Conservation (phyloP, 2,113 vertebrate genomes). For the Ciconia boyciana region DNA sequence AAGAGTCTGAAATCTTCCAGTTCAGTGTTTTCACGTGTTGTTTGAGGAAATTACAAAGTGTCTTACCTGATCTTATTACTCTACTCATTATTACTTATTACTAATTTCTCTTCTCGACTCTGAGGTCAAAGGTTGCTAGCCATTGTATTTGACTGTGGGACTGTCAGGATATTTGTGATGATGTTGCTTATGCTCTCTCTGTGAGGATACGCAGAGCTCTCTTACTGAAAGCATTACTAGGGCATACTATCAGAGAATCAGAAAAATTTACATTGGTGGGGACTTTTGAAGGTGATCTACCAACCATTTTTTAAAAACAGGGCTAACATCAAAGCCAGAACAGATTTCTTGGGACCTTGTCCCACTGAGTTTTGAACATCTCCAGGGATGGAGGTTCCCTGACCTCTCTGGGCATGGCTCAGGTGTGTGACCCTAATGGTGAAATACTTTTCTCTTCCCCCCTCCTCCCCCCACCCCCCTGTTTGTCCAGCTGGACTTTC, state of each 20-base stretch:
- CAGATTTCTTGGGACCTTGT: background rate
- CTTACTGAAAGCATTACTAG: background rate
- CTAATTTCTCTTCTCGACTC: background rate
- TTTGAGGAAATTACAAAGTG: background rate
- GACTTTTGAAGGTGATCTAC: background rate
- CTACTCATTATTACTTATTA: background rate
- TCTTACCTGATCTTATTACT: background rate
- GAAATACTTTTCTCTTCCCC: background rate
- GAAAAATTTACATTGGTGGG: background rate
- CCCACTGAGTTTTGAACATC: background rate
- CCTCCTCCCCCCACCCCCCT: no score
- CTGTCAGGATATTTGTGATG: background rate
- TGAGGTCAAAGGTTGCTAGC: background rate
- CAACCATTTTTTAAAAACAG: background rate
- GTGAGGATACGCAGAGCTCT: background rate
- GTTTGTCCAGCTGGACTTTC: background rate
- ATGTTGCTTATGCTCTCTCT: background rate
- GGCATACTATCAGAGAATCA: background rate
- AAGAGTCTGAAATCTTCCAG: background rate
- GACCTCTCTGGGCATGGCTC: background rate
- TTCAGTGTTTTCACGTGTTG: background rate
- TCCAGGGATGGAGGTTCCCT: background rate
- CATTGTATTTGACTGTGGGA: background rate
- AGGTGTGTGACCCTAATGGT: background rate
- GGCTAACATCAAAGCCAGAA: background rate